These are phyloP conservation scores for Pseudorhombus dupliciocellatus DNA, from an alignment of 2,113 vertebrate genomes.

Conservation along the genomic window DNA sequence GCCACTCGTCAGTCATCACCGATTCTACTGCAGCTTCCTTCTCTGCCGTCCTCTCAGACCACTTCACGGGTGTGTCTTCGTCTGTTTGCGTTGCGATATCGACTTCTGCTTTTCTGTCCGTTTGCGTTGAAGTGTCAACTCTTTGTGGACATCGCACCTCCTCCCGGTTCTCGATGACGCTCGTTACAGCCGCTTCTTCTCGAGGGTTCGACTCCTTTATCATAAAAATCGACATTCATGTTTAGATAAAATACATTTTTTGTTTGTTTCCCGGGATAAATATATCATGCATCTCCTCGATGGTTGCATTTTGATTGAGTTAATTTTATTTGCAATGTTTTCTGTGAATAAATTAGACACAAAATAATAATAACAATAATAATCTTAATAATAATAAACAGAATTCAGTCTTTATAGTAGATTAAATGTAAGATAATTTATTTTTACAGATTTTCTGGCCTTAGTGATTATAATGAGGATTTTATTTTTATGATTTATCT, in stretches of 20 bases:
- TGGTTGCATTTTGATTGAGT: neutral
- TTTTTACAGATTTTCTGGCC: too few species aligned
- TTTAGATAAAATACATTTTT: conserved; percentile 31
- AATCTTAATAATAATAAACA: too few species aligned
- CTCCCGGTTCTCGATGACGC: neutral
- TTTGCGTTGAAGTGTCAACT: conserved; percentile 41
- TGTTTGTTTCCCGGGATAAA: neutral
- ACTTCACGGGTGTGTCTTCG: neutral
- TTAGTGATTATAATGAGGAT: too few species aligned
- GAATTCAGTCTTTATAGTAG: too few species aligned
- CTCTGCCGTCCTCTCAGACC: neutral
- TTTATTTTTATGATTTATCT: too few species aligned
- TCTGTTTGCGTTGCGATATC: conserved; percentile 43
- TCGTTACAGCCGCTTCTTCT: neutral
- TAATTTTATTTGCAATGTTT: neutral
- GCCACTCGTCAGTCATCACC: neutral
- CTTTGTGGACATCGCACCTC: neutral
- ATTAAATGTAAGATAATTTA: too few species aligned
- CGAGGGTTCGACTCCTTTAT: conserved; percentile 43
- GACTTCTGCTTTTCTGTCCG: neutral
- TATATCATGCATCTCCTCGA: neutral
- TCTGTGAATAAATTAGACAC: neutral
- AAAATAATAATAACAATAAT: too few species aligned
- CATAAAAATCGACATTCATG: conserved; percentile 44
- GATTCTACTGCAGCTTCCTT: neutral